Conservation (phyloP, 2,888 invertebrate species). For the Anthoptus insignis region DNA sequence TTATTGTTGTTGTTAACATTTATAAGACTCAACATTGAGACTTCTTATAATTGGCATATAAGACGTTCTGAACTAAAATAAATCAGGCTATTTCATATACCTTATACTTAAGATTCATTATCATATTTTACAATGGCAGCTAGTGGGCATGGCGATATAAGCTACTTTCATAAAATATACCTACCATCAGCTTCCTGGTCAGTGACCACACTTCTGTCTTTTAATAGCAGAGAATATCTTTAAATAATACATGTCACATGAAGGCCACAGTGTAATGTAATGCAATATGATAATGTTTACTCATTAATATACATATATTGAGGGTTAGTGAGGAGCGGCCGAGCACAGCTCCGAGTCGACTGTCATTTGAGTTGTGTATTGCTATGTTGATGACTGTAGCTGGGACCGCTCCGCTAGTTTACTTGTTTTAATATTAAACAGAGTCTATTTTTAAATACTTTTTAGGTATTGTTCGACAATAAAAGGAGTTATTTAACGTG, state of each 20-base stretch:
- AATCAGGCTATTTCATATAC: background rate
- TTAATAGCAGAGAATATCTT: too few species aligned
- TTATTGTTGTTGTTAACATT: too few species aligned
- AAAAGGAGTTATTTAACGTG: conserved; percentile 25
- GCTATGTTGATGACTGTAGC: background rate
- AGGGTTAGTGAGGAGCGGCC: conserved; percentile 20
- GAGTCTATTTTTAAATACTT: conserved; percentile 45
- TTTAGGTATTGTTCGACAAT: conserved; percentile 11
- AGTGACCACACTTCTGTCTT: background rate
- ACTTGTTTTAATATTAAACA: conserved; percentile 45
- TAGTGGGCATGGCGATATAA: background rate
- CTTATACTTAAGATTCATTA: background rate
- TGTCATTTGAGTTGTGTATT: background rate
- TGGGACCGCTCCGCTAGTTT: conserved; percentile 21
- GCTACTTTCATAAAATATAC: background rate
- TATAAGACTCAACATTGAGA: too few species aligned
- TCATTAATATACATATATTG: background rate
- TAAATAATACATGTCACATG: too few species aligned
- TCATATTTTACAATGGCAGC: background rate
- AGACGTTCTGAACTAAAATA: background rate
- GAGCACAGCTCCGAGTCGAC: too few species aligned
- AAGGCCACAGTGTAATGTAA: background rate
- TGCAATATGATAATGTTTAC: background rate
- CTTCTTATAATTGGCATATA: background rate
- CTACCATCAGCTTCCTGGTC: background rate